These are phyloP conservation scores for Ariopsis seemanni DNA, from an alignment of 2,113 vertebrate genomes.

Conservation along the genomic window DNA sequence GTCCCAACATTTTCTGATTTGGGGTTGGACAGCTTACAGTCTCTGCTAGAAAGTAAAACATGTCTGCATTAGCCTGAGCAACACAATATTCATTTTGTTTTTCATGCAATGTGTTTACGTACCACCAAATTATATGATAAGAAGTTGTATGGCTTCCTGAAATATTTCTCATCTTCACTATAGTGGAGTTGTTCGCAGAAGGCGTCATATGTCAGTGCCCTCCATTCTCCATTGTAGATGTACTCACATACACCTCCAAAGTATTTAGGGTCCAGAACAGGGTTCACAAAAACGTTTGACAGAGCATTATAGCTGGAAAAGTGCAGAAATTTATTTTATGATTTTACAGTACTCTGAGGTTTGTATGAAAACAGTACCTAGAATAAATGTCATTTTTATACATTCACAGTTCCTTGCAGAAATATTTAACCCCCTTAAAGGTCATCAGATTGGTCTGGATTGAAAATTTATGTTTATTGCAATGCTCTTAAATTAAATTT, in stretches of 20 bases:
- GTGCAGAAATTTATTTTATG: neutral
- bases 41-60: neutral
- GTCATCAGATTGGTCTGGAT: neutral
- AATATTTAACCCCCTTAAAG: neutral
- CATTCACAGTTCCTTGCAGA: neutral
- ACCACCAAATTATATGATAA: constrained; percentile 85
- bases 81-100: no score
- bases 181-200: constrained; percentile 85
- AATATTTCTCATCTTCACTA: constrained; percentile 86
- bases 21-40: neutral
- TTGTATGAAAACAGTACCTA: neutral
- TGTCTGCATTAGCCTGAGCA: neutral
- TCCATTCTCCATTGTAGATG: constrained; percentile 92
- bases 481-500: neutral
- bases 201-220: constrained; percentile 79
- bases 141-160: constrained; percentile 89
- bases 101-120: neutral
- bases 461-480: neutral
- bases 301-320: constrained; percentile 81
- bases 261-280: constrained; percentile 76
- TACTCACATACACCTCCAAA: constrained; percentile 85
- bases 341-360: neutral
- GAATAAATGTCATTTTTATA: neutral
- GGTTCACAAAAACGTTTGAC: constrained; percentile 67
- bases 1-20: no score